Evolutionary conservation across 2,113 vertebrate species (phyloP).

Genomic region (Cricetomys ansorgei): DNA sequence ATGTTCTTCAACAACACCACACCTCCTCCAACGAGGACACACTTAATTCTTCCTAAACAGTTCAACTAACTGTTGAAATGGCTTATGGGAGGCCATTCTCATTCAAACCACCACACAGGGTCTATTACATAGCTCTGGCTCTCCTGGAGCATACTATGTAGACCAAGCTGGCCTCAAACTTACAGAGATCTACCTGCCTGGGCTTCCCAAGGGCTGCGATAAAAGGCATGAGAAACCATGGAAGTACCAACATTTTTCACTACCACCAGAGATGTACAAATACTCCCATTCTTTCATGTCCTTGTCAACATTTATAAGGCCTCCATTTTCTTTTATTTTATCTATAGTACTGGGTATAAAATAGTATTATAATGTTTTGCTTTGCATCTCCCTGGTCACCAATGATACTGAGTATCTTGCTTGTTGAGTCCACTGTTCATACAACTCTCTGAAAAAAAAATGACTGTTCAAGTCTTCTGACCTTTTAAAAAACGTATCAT

Average conservation of each 20-base stretch:
- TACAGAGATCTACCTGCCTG: background rate
- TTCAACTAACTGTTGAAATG: background rate
- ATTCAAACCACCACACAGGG: background rate
- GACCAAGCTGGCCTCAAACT: background rate
- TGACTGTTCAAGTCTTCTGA: background rate
- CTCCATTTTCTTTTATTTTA: background rate
- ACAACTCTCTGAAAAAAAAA: background rate
- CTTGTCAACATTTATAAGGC: background rate
- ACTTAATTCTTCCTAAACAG: background rate
- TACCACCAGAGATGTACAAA: background rate
- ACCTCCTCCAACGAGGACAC: too few relatives aligned
- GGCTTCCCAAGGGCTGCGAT: background rate
- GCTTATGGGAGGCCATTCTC: background rate
- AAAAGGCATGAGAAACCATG: background rate
- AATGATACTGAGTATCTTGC: background rate
- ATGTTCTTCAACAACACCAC: background rate
- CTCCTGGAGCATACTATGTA: background rate
- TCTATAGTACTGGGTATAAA: background rate
- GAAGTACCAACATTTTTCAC: background rate
- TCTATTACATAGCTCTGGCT: background rate
- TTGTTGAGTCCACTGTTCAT: background rate
- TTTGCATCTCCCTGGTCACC: background rate
- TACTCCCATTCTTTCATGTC: background rate
- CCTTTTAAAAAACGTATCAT: background rate
- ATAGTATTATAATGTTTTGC: background rate